A percentile compares a stretch with the other conserved stretches of the same genome.
Evolutionary conservation across 2,113 vertebrate genomes (phyloP).

Genomic region (Uria lomvia): DNA sequence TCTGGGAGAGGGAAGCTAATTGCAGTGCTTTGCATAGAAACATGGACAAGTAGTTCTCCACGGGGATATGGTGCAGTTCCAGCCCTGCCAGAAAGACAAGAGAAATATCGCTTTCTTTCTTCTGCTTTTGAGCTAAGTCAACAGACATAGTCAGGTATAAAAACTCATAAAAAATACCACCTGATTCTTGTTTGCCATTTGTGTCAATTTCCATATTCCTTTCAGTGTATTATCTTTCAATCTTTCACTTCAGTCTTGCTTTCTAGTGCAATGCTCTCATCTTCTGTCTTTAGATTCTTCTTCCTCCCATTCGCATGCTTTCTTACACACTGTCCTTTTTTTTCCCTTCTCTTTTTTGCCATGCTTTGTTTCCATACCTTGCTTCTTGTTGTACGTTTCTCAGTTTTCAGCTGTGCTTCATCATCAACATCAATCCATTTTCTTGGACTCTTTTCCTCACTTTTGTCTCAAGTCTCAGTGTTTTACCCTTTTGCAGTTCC

Average conservation of each 20-base stretch:
- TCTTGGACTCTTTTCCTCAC: neutral
- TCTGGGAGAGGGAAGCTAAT: neutral
- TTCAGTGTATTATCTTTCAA: neutral
- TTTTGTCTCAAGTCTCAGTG: neutral
- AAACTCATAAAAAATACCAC: neutral
- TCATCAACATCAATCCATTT: neutral
- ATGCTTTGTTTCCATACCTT: neutral
- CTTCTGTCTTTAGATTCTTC: neutral
- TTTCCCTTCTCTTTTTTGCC: neutral
- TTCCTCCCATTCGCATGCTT: neutral
- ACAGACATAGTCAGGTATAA: neutral
- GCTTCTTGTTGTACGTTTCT: neutral
- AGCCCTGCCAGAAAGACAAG: neutral
- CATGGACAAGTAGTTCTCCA: neutral
- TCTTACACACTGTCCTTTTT: neutral
- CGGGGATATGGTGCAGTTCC: neutral
- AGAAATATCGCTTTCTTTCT: neutral
- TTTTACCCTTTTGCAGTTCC: neutral
- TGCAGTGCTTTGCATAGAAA: neutral
- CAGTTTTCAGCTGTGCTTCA: neutral
- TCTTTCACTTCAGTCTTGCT: neutral
- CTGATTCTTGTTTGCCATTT: neutral
- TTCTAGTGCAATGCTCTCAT: neutral
- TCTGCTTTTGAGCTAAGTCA: neutral
- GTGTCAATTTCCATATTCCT: neutral